phyloP scores from a whole-genome alignment of 2,888 invertebrate genomes.

The Aleiodes testaceus region DNA sequence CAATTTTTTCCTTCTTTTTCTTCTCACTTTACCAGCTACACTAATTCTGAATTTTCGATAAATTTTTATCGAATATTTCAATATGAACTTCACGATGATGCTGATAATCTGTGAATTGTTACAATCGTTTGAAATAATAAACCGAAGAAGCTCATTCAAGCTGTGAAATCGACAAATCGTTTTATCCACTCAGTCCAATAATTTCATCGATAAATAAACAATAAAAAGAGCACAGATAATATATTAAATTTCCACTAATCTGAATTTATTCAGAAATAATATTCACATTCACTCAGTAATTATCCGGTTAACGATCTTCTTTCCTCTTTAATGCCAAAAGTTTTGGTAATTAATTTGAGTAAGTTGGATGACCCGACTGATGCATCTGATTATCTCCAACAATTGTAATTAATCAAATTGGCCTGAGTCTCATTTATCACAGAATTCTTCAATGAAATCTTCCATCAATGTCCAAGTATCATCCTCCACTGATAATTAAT shows the following conservation, averaged over 20 bases:
- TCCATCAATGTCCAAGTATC: too few relatives aligned
- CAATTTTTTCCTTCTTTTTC: not conserved
- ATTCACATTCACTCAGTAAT: conserved; percentile 9
- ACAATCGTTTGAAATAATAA: conserved; percentile 1
- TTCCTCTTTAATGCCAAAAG: conserved; percentile 25
- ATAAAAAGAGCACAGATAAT: not conserved
- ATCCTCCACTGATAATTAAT: too few relatives aligned
- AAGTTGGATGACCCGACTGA: conserved; percentile 25
- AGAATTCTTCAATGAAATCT: too few relatives aligned
- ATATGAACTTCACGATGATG: not conserved
- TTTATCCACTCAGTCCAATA: conserved; percentile 6
- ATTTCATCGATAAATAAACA: conserved; percentile 5
- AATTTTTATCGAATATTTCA: not conserved
- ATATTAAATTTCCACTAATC: not conserved
- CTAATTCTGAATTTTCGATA: not conserved
- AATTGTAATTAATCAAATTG: too few relatives aligned
- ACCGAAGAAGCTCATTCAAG: not conserved
- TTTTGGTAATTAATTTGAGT: conserved; percentile 25
- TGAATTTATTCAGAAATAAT: too few relatives aligned
- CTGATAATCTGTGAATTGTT: not conserved
- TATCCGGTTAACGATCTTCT: conserved; percentile 32
- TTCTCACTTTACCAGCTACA: conserved; percentile 2
- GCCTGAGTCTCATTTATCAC: too few relatives aligned
- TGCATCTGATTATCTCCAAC: not conserved
- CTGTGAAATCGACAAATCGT: not conserved